These are phyloP conservation scores for Lepeophtheirus nordmannii DNA, from an alignment of 2,888 invertebrate genomes.

Conservation along the genomic window DNA sequence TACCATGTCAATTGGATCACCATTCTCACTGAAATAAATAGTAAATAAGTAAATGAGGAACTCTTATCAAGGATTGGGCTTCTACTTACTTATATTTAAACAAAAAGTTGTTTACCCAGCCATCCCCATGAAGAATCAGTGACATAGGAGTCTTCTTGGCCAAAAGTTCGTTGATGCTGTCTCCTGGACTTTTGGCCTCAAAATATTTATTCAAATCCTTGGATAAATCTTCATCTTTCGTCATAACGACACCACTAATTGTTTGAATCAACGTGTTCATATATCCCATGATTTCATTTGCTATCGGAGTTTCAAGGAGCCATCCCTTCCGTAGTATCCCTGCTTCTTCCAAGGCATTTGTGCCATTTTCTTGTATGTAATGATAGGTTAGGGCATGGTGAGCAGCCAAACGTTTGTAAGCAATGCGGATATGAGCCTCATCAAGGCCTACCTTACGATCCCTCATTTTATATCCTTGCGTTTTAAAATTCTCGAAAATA, in stretches of 20 bases:
- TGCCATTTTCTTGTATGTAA: neutral
- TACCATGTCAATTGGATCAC: neutral
- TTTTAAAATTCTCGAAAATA: neutral
- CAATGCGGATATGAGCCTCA: neutral
- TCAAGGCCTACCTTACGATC: neutral
- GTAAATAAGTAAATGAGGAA: too few relatives aligned
- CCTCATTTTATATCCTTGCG: neutral
- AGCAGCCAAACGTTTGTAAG: neutral
- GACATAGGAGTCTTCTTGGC: neutral
- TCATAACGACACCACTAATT: neutral
- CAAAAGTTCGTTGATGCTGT: neutral
- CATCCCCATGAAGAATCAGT: neutral
- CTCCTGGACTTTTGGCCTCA: neutral
- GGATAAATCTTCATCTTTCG: neutral
- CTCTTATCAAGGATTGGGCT: too few relatives aligned
- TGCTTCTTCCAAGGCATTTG: neutral
- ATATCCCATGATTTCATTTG: neutral
- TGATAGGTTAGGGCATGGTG: neutral
- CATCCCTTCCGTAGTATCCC: neutral
- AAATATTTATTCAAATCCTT: neutral
- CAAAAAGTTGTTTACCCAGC: neutral
- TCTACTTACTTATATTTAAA: conserved; percentile 3
- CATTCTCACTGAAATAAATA: neutral
- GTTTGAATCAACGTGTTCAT: conserved; percentile 1
- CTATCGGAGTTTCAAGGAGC: neutral